These are phyloP conservation scores for Cactoblastis cactorum DNA, from an alignment of 2,888 invertebrate species.

Conservation along the genomic window DNA sequence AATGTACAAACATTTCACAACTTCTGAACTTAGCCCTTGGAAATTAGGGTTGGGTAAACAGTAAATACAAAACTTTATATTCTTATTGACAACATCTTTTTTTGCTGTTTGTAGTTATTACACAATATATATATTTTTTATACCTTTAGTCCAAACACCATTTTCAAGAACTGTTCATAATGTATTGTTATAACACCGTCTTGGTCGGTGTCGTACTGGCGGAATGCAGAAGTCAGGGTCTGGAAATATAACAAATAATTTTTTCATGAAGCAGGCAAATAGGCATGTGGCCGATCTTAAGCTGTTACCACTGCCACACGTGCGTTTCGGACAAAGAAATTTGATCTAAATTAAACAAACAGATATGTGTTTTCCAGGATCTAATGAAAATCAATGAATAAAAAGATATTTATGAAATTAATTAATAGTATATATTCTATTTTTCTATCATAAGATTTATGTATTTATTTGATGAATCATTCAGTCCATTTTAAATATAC, in stretches of 20 bases:
- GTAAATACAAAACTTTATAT: background rate
- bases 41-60: too few relatives aligned
- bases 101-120: background rate
- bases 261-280: background rate
- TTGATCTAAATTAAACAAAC: too few relatives aligned
- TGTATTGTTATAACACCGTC: slow-evolving; percentile 97
- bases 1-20: too few relatives aligned
- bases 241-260: slow-evolving; percentile 65
- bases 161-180: slow-evolving; percentile 96
- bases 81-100: background rate
- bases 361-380: too few relatives aligned
- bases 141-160: slow-evolving; percentile 91
- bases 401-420: too few relatives aligned
- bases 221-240: slow-evolving; percentile 93
- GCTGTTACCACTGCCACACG: too few relatives aligned
- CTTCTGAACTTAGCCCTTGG: too few relatives aligned
- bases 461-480: too few relatives aligned
- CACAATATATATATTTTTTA: slow-evolving; percentile 31
- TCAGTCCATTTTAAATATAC: slow-evolving; percentile 66
- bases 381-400: too few relatives aligned
- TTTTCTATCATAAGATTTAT: too few relatives aligned
- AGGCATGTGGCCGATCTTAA: background rate
- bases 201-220: slow-evolving; percentile 93
- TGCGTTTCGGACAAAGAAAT: too few relatives aligned
- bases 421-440: too few relatives aligned